Conservation (phyloP, 2,113 vertebrate genomes). For the Baryphthengus martii region DNA sequence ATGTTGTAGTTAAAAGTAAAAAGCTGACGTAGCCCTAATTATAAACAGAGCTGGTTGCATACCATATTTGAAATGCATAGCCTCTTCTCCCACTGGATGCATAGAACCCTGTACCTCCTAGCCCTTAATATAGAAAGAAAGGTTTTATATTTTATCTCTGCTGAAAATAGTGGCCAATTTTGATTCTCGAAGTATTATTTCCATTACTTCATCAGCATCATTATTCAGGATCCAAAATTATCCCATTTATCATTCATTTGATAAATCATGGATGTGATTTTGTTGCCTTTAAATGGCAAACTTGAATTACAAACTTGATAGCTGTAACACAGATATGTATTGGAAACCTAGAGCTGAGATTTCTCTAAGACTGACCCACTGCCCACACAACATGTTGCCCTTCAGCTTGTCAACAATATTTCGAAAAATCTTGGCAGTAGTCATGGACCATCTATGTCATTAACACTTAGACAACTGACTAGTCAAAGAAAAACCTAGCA, state of each 20-base stretch:
- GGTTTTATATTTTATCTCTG: not conserved
- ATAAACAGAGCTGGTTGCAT: not conserved
- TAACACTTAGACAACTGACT: not conserved
- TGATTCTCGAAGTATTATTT: not conserved
- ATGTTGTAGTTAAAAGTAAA: not conserved
- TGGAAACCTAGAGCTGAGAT: not conserved
- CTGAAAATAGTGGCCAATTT: not conserved
- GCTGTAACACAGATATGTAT: not conserved
- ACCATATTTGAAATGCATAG: not conserved
- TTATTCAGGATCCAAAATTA: not conserved
- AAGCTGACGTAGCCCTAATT: not conserved
- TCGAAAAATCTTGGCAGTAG: not conserved
- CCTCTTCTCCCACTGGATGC: not conserved
- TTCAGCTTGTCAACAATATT: not conserved
- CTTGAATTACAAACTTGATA: not conserved
- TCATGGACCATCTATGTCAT: not conserved
- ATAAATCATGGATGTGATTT: not conserved
- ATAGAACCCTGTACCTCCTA: not conserved
- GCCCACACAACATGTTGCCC: not conserved
- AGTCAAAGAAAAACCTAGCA: not conserved
- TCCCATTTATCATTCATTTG: not conserved
- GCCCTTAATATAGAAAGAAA: not conserved
- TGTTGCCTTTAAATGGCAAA: not conserved
- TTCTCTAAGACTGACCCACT: not conserved
- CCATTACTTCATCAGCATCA: not conserved